Base-by-base conservation (phyloP, 1,140 invertebrate species). In the Leptinotarsa lineolata region DNA sequence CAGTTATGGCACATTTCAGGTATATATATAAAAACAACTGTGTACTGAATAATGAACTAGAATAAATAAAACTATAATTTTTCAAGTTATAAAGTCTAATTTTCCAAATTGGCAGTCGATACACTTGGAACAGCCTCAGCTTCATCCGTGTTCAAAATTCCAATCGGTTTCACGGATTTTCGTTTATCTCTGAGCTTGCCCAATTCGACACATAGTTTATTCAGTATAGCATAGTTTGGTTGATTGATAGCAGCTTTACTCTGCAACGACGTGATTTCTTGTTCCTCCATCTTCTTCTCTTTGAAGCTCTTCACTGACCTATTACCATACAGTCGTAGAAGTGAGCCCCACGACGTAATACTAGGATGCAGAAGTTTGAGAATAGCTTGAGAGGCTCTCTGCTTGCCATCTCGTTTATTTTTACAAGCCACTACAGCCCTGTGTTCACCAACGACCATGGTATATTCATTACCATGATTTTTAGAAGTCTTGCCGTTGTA, bases 331-430 rank as follows among this genome's bases (percentile, higher is more conserved):
- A 99, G 87, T 12, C 96, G 88, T 8, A 99, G 84, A 30, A 99
- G 87, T 0, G 96, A 97, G 54, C 97, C 97, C 95, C 97, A 98
- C n/a, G 92, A 96, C 13, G 89, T 91, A 54, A 98, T 94, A 82
- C 98, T 95, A 1, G 96, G 95, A 87, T 98, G 96, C 30, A 97
- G 85, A 45, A 77, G 77, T 85, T 97, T 94, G 44, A 99, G 84
- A 77, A 99, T 96, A n/a, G 94, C 91, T 86, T 99, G 97, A 16
- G 96, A 95, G 13, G 97, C 97, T 78, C 94, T 87, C 83, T 99
- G 97, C 85, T 99, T 99, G n/a, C 97, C 97, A 80, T 97, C 96
- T 80, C 95, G 91, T 86, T 99, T 99, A 86, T 98, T 99, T 81
- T 96, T 95, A 84, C 96, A 98, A 11, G 91, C 87, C 20, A 95